These are phyloP conservation scores for Noctua janthe DNA, from an alignment of 2,888 invertebrate species.

Conservation along the genomic window DNA sequence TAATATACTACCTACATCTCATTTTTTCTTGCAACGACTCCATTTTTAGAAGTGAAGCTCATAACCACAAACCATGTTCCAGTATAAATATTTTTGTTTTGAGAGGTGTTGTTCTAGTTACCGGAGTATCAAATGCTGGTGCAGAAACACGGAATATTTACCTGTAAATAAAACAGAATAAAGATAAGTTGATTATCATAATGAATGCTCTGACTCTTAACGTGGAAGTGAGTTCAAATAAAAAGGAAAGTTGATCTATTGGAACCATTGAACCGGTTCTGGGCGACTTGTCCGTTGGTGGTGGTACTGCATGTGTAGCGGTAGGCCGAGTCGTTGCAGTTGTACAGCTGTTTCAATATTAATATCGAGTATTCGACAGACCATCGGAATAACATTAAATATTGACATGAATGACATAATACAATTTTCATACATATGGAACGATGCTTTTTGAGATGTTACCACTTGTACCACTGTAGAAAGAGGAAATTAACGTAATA, in stretches of 20 bases:
- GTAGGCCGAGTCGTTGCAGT: constrained; percentile 30
- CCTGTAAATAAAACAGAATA: constrained; percentile 75
- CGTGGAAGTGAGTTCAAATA: constrained; percentile 53
- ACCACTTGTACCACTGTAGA: no score
- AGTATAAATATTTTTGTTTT: constrained; percentile 25
- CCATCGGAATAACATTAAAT: constrained; percentile 39
- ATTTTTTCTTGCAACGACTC: constrained; percentile 9
- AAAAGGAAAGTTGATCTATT: constrained; percentile 72
- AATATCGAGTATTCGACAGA: constrained; percentile 25
- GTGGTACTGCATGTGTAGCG: constrained; percentile 23
- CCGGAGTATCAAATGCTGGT: constrained; percentile 24
- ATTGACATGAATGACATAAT: constrained; percentile 15
- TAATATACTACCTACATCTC: constrained; percentile 24
- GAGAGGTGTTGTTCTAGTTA: constrained; percentile 38
- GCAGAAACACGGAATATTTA: constrained; percentile 64
- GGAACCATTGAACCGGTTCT: constrained; percentile 62
- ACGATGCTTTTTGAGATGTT: neutral
- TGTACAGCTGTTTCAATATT: constrained; percentile 51
- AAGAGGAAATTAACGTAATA: neutral
- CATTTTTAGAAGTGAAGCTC: constrained; percentile 20
- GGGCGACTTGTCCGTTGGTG: constrained; percentile 31
- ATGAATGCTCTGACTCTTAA: constrained; percentile 23
- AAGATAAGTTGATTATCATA: constrained; percentile 44
- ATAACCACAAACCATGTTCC: constrained; percentile 17
- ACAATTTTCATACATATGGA: neutral